Evolutionary conservation across 2,888 invertebrate genomes (phyloP).

Genomic region (Papilio protenor): DNA sequence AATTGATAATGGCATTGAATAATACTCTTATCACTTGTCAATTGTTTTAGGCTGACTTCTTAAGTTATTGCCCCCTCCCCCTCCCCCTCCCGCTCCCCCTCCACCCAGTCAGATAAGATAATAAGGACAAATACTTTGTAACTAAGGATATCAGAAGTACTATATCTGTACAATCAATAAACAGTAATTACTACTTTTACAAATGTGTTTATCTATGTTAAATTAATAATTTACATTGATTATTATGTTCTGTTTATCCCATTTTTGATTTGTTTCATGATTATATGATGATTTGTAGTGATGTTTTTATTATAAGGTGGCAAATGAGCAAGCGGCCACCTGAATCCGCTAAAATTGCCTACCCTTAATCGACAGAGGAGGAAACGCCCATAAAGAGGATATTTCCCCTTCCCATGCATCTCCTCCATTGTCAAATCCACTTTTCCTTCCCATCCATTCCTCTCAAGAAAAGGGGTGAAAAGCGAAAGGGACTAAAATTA

Average conservation of each 20-base stretch:
- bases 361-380: no score
- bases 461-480: no score
- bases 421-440: no score
- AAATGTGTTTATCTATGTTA: not conserved
- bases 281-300: not conserved
- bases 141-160: not conserved
- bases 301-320: no score
- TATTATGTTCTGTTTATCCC: not conserved
- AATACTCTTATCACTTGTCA: not conserved
- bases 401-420: no score
- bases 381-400: no score
- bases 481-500: no score
- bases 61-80: not conserved
- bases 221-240: not conserved
- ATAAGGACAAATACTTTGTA: not conserved
- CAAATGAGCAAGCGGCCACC: no score
- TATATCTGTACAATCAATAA: not conserved
- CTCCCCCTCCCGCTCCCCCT: not conserved
- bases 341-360: no score
- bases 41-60: conserved; percentile 3
- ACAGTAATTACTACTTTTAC: not conserved
- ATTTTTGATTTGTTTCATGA: not conserved
- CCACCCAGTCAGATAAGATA: not conserved
- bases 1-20: conserved; percentile 8
- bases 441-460: no score